Evolutionary conservation across 2,888 invertebrate genomes (phyloP), one percentile per base, ranked within the genome.

Genomic region (Apoda limacodes): DNA sequence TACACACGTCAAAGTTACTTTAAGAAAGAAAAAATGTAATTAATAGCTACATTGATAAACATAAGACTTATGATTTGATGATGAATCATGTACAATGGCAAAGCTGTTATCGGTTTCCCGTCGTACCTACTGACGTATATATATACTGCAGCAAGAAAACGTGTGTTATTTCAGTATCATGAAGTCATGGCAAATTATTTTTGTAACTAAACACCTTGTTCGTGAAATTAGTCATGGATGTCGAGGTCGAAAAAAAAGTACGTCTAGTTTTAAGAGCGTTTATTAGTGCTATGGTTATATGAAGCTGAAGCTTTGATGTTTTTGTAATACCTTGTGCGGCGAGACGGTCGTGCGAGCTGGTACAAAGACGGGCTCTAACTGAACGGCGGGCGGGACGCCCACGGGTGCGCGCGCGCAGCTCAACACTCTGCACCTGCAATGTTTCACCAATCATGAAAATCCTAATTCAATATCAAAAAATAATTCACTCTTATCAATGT

Each of bases 321-420:
- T 43, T 46, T 38, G 46, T 43, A 49, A 51, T 78, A 78, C 78
- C 80, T 80, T 76, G 66, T 74, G 72, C 72, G 72, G 76, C 78
- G 55, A 67, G 65, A 62, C 66, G 52, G 66, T 78, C 80, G 80
- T 80, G 78, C 72, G 78, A 76, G 72, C 74, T 72, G 75, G 69
- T 63, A 59, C 67, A 61, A 47, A 54, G 78, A 78, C 78, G 59
- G 64, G 55, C 70, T 75, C 68, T 74, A 47, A 80, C 80, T 80
- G 36, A 52, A 48, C 43, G 48, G 43, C 36, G 46, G 50, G 47
- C 51, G 49, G 57, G 55, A 64, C 68, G 72, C 75, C 71, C 68
- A 68, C 70, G 55, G 48, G 50, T 48, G 35, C 41, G 50, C 51
- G 47, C 42, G 46, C 42, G 34, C 42, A 47, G 48, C 50, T 52